phyloP scores from a whole-genome alignment of 2,888 invertebrate species.

The Plagodis dolabraria region DNA sequence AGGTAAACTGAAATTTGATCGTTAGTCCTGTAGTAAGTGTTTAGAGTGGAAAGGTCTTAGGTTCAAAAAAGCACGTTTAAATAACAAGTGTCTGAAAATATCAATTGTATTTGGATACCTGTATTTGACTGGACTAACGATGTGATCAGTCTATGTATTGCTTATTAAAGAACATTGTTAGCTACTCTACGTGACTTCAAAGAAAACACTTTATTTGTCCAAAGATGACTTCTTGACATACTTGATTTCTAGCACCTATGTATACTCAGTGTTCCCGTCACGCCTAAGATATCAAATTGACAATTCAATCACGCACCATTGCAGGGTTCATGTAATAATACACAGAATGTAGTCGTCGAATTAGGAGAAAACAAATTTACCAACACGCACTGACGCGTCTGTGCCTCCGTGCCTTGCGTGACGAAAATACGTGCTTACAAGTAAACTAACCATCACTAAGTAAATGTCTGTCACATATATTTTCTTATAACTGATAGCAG shows the following conservation, averaged over 20 bases:
- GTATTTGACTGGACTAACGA: no score
- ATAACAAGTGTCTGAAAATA: no score
- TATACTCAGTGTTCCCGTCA: constrained; percentile 51
- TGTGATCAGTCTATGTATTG: not conserved
- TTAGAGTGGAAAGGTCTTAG: constrained; percentile 63
- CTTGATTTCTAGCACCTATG: constrained; percentile 48
- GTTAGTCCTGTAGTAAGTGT: constrained; percentile 40
- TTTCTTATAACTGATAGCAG: no score
- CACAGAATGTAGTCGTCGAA: constrained; percentile 45
- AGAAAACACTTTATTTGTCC: constrained; percentile 5
- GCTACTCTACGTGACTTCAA: not conserved
- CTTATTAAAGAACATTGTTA: not conserved
- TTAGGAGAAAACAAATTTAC: constrained; percentile 54
- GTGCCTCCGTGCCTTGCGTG: constrained; percentile 37
- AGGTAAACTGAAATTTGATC: constrained; percentile 27
- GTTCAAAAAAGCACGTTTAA: not conserved
- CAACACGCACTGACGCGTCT: constrained; percentile 35
- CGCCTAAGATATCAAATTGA: constrained; percentile 38
- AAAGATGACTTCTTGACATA: constrained; percentile 30
- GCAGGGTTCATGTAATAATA: constrained; percentile 49
- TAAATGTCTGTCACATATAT: no score
- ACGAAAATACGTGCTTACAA: constrained; percentile 28
- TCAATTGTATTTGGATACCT: no score
- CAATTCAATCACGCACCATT: constrained; percentile 55
- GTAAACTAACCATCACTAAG: no score